phyloP scores from a whole-genome alignment of 2,797 vertebrate species.

The Lateolabrax maculatus region DNA sequence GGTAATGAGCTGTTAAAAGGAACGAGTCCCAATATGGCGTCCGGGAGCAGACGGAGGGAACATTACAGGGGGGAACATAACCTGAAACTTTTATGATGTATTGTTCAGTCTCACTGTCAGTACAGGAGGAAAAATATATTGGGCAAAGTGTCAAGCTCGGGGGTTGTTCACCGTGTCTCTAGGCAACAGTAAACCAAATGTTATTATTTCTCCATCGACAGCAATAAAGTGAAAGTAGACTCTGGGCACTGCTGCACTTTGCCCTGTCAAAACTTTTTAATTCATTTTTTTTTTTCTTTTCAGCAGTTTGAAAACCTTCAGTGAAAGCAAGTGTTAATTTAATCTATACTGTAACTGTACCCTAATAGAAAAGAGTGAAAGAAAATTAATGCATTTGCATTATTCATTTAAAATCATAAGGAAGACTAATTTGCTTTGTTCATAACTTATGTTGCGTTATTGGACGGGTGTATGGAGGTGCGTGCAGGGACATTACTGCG shows the following conservation, averaged over 20 bases:
- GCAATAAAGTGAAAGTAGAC: constrained; percentile 56
- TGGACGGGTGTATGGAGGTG: neutral
- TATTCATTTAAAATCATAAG: neutral
- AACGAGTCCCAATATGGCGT: neutral
- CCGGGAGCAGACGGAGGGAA: neutral
- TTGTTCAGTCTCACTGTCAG: constrained; percentile 44
- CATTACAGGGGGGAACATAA: constrained; percentile 19
- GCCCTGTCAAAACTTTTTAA: constrained; percentile 49
- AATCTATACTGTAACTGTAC: neutral
- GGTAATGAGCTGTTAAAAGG: constrained; percentile 18
- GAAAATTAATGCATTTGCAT: neutral
- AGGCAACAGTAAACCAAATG: constrained; percentile 57
- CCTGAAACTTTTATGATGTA: constrained; percentile 35
- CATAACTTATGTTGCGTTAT: constrained; percentile 6
- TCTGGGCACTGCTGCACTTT: constrained; percentile 41
- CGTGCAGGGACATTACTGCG: neutral
- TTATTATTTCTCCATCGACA: constrained; percentile 64
- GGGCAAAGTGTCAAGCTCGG: constrained; percentile 38
- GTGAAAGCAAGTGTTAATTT: constrained; percentile 3
- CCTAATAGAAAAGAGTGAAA: neutral
- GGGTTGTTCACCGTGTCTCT: constrained; percentile 51
- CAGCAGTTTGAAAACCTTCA: constrained; percentile 5
- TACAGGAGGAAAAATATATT: constrained; percentile 27
- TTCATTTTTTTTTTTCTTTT: constrained; percentile 24
- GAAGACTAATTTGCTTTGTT: constrained; percentile 4